A percentile compares a stretch with the other conserved stretches of the same genome.
phyloP scores from a whole-genome alignment of 2,888 invertebrate genomes.

The Melipona beecheii region DNA sequence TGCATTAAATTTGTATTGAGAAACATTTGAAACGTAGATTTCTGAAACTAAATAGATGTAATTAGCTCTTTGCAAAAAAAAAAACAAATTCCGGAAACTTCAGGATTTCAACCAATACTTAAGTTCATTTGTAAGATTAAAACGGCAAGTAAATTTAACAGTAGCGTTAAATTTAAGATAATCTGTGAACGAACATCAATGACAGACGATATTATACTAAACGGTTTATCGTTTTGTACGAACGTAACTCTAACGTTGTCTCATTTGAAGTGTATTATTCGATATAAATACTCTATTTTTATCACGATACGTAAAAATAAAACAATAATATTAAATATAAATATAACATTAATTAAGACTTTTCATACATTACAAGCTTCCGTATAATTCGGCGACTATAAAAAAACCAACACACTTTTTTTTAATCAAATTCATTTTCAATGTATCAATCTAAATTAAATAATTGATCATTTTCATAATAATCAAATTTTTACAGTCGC shows the following conservation, averaged over 20 bases:
- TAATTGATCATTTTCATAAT: too few relatives aligned
- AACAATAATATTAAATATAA: neutral
- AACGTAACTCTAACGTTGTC: neutral
- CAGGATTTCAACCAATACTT: neutral
- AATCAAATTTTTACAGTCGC: too few relatives aligned
- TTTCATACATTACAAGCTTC: neutral
- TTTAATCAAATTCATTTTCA: too few relatives aligned
- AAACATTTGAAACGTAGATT: neutral
- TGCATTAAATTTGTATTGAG: neutral
- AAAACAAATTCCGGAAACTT: neutral
- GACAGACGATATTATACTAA: neutral
- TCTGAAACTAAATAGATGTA: neutral
- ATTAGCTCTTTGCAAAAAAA: neutral
- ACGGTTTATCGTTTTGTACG: neutral
- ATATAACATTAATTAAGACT: too few relatives aligned
- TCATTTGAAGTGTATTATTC: too few relatives aligned
- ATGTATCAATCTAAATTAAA: too few relatives aligned
- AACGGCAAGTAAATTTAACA: neutral
- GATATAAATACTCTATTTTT: too few relatives aligned
- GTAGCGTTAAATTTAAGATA: neutral
- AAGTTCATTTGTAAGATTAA: neutral
- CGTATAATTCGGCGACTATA: neutral
- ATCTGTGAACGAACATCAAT: neutral
- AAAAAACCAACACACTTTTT: too few relatives aligned
- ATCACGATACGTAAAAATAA: too few relatives aligned